Base-by-base conservation (phyloP, 2,888 invertebrate genomes). In the Agrochola circellaris region DNA sequence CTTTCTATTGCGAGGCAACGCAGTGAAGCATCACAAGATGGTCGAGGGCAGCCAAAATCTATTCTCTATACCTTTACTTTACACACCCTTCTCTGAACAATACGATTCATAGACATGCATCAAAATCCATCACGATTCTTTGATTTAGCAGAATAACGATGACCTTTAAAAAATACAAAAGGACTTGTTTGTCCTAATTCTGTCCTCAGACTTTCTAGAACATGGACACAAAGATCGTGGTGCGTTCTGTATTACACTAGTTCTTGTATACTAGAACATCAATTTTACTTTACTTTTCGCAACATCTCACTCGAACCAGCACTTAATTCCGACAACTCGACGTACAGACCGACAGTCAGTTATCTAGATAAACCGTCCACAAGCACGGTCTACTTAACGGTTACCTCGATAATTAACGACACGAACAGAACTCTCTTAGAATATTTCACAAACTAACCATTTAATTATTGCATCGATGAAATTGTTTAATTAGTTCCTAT, bases 361-460 rank as follows among this genome's bases (percentile, higher is more conserved):
- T 82, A 83, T 79, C 82, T 82, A 86, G 83, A 80, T 82, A 82
- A 77, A 77, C 79, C 67, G 72, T 73, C 78, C 75, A 73, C 42
- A 48, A 77, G 76, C 89, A 92, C 90, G 93, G 88, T 93, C 92
- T 92, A 90, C 81, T 92, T 91, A 89, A 48, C 88, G 79, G 75
- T 89, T 91, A 86, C 87, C 74, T 65, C 87, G 88, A 89, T 88
- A 90, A 90, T 91, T 90, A 88, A 82, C 78, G 56, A 60, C 89
- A 89, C 85, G 86, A 88, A 89, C 48, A 75, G 60, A 80, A 69
- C 60, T 78, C 78, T 80, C 79, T 72, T 67, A 72, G 80, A 84
- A 86, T 78, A 81, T 88, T 86, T 83, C 78, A 73, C 81, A 87
- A 83, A 51, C 56, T 30, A 64, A 79, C 67, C 51, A 71, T 83